These are phyloP conservation scores for Miichthys miiuy DNA, from an alignment of 2,797 vertebrate genomes.

Conservation along the genomic window DNA sequence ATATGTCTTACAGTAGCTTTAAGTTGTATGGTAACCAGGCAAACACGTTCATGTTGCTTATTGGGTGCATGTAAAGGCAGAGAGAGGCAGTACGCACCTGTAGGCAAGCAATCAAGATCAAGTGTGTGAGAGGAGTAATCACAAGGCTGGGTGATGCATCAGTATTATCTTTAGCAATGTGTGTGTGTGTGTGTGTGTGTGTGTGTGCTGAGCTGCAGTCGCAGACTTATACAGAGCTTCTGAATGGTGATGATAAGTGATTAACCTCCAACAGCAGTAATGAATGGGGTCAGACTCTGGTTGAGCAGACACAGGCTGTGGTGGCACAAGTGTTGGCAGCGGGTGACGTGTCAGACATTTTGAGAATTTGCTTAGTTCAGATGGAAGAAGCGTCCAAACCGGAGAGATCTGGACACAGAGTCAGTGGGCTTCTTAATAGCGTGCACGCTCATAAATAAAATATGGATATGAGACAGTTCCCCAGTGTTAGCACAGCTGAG, in stretches of 20 bases:
- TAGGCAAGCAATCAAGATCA: neutral
- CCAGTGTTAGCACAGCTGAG: neutral
- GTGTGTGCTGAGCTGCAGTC: neutral
- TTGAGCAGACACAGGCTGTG: neutral
- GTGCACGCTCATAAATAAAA: conserved; percentile 14
- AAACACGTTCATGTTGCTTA: conserved; percentile 1
- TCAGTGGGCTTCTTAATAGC: neutral
- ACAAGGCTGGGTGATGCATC: neutral
- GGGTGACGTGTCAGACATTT: neutral
- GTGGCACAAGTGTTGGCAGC: neutral
- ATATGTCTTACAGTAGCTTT: neutral
- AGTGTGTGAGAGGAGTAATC: neutral
- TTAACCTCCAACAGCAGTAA: neutral
- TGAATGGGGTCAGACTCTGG: neutral
- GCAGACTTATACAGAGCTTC: neutral
- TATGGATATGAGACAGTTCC: conserved; percentile 32
- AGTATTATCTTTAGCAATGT: neutral
- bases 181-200: neutral
- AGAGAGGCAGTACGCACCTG: too few relatives aligned
- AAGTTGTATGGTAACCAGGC: neutral
- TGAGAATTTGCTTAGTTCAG: neutral
- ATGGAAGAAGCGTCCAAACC: neutral
- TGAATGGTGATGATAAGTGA: neutral
- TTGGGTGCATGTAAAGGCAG: conserved; percentile 1
- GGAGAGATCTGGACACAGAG: neutral